Base-by-base conservation (phyloP, 2,113 vertebrate genomes). In the Microtus oregoni region DNA sequence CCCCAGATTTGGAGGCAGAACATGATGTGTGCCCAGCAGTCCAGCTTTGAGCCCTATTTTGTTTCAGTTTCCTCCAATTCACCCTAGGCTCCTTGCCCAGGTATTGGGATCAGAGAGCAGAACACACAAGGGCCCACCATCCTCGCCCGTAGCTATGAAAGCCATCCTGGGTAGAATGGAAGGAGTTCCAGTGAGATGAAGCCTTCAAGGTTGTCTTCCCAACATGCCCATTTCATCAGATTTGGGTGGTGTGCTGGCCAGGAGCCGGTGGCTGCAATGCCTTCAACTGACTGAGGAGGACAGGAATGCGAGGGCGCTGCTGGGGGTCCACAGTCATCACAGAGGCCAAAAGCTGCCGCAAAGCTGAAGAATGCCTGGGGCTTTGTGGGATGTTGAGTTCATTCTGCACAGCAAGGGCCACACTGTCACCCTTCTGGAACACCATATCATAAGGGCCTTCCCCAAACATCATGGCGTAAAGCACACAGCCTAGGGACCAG, bases 391-490 rank as follows among this genome's bases (percentile, higher is more conserved):
- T 94, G 0, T 86, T 52, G 65, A 99, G 98, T 3, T 98, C 98
- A 96, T 99, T 99, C 98, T 99, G 99, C 50, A 99, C 99, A 0
- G 99, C 99, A 86, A 99, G 98, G 38, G 99, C 99, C 94, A 99
- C 99, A 14, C 99, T 99, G 98, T 99, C 99, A 0, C 99, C 99
- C 96, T 99, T 99, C 99, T 99, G 99, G 98, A 99, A 99, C 55
- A 99, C 96, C 98, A 99, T 96, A 68, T 99, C 99, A 1, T 98
- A 99, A 3, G 99, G 99, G 8, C 99, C 99, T 97, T 99, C 99
- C 90, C 99, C 98, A 98, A 99, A 99, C 99, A 99, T 99, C 99
- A 99, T 99, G 97, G 99, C 99, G 97, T 99, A 99, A 22, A 99
- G 98, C 93, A 99, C 99, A 41, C 99, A 99, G 94, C 99, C 99